phyloP scores from a whole-genome alignment of 2,888 invertebrate species.

The Xanthorhoe designata region DNA sequence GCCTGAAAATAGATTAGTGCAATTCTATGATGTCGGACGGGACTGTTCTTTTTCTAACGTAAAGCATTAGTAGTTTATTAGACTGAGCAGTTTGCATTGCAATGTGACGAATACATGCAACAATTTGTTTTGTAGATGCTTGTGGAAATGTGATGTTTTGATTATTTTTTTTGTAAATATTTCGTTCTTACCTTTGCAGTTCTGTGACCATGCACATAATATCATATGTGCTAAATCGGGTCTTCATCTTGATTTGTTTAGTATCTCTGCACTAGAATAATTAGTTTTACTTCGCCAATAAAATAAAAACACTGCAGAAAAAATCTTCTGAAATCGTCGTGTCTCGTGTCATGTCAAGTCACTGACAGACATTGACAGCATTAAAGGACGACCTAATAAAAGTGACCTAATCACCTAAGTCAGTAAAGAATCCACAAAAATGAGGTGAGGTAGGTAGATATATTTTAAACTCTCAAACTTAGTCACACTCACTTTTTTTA shows the following conservation, averaged over 20 bases:
- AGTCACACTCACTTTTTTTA: no score
- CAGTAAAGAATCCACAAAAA: not conserved
- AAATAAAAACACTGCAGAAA: not conserved
- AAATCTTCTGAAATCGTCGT: not conserved
- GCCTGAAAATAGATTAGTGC: slow-evolving; percentile 76
- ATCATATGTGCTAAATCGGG: slow-evolving; percentile 96
- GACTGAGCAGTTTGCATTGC: not conserved
- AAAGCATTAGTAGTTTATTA: not conserved
- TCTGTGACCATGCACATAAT: slow-evolving; percentile 95
- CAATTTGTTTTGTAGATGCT: not conserved
- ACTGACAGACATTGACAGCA: not conserved
- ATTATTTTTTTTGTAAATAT: not conserved
- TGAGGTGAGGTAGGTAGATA: no score
- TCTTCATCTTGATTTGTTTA: slow-evolving; percentile 90
- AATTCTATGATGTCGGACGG: not conserved
- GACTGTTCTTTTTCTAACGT: not conserved
- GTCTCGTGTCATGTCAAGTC: not conserved
- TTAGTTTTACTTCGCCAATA: slow-evolving; percentile 3
- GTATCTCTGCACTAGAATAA: slow-evolving; percentile 19
- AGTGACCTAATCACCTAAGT: not conserved
- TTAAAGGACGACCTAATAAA: not conserved
- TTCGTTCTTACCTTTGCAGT: slow-evolving; percentile 89
- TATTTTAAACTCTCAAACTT: no score
- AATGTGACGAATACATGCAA: slow-evolving; percentile 1
- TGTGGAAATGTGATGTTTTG: slow-evolving; percentile 1